Conservation (phyloP, 2,113 vertebrate genomes). For the Andinoacara biseriatus region DNA sequence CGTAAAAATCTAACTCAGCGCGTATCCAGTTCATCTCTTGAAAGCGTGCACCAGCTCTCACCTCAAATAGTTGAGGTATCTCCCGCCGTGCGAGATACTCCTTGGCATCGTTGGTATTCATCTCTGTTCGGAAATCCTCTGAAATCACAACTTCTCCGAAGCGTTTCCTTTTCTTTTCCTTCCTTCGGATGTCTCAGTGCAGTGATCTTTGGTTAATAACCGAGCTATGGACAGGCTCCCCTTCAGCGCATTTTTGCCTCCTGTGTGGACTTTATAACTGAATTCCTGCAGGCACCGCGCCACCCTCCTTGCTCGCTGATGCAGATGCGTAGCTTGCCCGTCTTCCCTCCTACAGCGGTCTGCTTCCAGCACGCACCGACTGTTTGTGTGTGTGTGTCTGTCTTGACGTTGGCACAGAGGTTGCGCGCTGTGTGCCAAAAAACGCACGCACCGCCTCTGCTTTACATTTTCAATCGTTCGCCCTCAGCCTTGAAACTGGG, state of each 20-base stretch:
- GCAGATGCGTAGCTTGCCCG: constrained; percentile 41
- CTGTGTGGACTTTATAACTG: constrained; percentile 54
- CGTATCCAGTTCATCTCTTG: background rate
- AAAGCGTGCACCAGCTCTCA: constrained; percentile 69
- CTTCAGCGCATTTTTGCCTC: constrained; percentile 72
- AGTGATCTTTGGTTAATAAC: constrained; percentile 33
- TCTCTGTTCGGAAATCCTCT: constrained; percentile 65
- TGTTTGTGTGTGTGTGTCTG: background rate
- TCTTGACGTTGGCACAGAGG: constrained; percentile 43
- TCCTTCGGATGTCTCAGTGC: constrained; percentile 4
- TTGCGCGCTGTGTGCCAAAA: constrained; percentile 52
- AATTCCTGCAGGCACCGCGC: constrained; percentile 63
- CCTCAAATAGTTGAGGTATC: constrained; percentile 98
- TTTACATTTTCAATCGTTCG: background rate
- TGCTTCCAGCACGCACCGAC: constrained; percentile 16
- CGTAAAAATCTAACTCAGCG: background rate
- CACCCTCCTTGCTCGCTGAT: constrained; percentile 33
- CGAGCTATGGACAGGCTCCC: constrained; percentile 15
- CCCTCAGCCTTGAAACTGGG: background rate
- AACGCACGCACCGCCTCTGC: constrained; percentile 37
- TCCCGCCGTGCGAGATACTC: constrained; percentile 93
- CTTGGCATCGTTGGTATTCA: constrained; percentile 93
- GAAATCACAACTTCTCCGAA: constrained; percentile 53
- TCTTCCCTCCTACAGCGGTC: constrained; percentile 35
- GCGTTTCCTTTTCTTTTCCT: background rate